Evolutionary conservation across 1,140 invertebrate species (phyloP), one percentile per base, ranked within the genome.

Genomic region (Drosophila jambulina): DNA sequence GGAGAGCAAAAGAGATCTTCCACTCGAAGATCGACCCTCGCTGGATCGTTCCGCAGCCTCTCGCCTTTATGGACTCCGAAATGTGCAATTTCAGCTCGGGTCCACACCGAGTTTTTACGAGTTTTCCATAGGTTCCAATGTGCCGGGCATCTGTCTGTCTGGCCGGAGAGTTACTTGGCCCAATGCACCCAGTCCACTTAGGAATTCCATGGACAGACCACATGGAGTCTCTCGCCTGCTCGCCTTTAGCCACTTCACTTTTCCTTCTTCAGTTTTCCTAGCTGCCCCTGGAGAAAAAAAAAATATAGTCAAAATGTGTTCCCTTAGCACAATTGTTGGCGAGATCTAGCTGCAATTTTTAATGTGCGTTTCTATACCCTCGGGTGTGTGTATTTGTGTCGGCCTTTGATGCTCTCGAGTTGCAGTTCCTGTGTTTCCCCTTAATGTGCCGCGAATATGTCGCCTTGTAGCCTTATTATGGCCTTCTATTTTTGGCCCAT

Each of bases 121-220:
- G 69, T 84, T 83, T 83, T 78, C 85, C 85, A 90, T 71, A 57
- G 83, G 70, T 82, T 61, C 84, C 84, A 88, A 86, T 86, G 70
- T 86, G 80, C 80, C 54, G 57, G 82, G 84, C 82, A 85, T 86
- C 80, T 86, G 83, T 67, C 60, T 64, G 43, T 70, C 63, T 64
- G n/a, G 5, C 19, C 51, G 32, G n/a, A 51, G 60, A 51, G 63
- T 38, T 62, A 56, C 25, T 58, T 78, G 78, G 72, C 82, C 81
- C 77, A 83, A 75, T 82, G 43, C 21, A 25, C 63, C 81, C 71
- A 82, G 81, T 79, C 83, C 85, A 84, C 84, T 90, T 81, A 90
- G 78, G 70, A 90, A 81, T 90, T 88, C 74, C 85, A 48, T 61
- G 71, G 68, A 60, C 80, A 56, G 76, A 67, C 74, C 84, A 87